A percentile compares a stretch with the other conserved stretches of the same genome.
phyloP scores from a whole-genome alignment of 2,888 invertebrate genomes.

The Lacanobia wlatinum region DNA sequence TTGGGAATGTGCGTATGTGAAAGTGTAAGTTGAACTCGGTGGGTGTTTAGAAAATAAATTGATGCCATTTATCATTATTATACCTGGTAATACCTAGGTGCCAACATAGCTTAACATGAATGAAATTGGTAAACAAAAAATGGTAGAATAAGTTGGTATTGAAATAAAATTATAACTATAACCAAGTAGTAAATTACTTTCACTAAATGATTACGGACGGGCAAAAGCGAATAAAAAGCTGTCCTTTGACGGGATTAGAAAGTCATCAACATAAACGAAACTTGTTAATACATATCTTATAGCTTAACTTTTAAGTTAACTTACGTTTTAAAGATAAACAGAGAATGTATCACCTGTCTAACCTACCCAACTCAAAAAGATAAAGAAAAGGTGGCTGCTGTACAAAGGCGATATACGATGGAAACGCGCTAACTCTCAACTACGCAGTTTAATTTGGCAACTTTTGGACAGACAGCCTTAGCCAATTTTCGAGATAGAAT shows the following conservation, averaged over 20 bases:
- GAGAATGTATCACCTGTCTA: constrained; percentile 12
- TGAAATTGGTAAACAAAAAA: constrained; percentile 23
- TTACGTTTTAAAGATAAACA: constrained; percentile 19
- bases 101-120: constrained; percentile 22
- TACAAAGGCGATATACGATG: constrained; percentile 33
- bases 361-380: constrained; percentile 35
- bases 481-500: constrained; percentile 14
- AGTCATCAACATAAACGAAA: constrained; percentile 25
- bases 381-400: constrained; percentile 29
- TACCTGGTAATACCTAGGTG: constrained; percentile 11
- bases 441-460: constrained; percentile 38
- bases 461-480: constrained; percentile 12
- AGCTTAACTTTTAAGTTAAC: not conserved
- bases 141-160: not conserved
- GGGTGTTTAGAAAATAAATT: constrained; percentile 40
- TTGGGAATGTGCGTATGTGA: constrained; percentile 41
- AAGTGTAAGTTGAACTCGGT: constrained; percentile 35
- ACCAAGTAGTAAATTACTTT: constrained; percentile 14
- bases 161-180: constrained; percentile 21
- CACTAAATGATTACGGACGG: not conserved
- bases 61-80: constrained; percentile 39
- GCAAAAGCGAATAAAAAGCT: constrained; percentile 7
- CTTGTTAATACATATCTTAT: not conserved
- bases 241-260: constrained; percentile 33
- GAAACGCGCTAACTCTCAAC: constrained; percentile 19